A percentile compares a stretch with the other conserved stretches of the same genome.
Evolutionary conservation across 2,888 invertebrate genomes (phyloP).

Genomic region (Unio pictorum): DNA sequence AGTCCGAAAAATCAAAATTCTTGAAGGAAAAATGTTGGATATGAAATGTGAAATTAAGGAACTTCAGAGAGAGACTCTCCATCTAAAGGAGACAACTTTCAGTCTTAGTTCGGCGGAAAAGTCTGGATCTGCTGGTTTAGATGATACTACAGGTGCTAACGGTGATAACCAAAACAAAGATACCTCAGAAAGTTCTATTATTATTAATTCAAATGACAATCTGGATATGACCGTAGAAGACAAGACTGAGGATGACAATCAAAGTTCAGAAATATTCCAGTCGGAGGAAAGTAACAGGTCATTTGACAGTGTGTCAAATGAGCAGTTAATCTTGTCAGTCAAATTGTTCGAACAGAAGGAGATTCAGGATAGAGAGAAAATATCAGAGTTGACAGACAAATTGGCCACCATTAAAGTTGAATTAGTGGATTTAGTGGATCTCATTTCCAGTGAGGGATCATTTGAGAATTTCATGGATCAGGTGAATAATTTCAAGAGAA

Average conservation of each 20-base stretch:
- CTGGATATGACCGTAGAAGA: constrained; percentile 5
- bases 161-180: constrained; percentile 12
- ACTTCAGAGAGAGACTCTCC: constrained; percentile 25
- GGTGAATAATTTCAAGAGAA: too few species aligned
- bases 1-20: constrained; percentile 29
- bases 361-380: constrained; percentile 19
- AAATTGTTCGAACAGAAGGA: constrained; percentile 28
- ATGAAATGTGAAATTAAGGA: constrained; percentile 37
- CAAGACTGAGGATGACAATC: constrained; percentile 1
- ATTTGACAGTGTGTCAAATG: constrained; percentile 24
- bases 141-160: too few species aligned
- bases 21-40: constrained; percentile 29
- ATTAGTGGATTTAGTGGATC: constrained; percentile 11
- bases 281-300: constrained; percentile 10
- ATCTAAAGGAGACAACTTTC: constrained; percentile 15
- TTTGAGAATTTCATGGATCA: too few species aligned
- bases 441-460: constrained; percentile 11
- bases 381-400: constrained; percentile 17
- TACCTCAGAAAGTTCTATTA: too few species aligned
- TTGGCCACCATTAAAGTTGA: background rate
- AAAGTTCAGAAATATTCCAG: constrained; percentile 22
- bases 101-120: constrained; percentile 26
- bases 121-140: constrained; percentile 24
- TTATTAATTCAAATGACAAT: constrained; percentile 10
- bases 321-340: constrained; percentile 27